Evolutionary conservation across 2,888 invertebrate genomes (phyloP), one percentile per base, ranked within the genome.

Genomic region (Periphyllus acericola): DNA sequence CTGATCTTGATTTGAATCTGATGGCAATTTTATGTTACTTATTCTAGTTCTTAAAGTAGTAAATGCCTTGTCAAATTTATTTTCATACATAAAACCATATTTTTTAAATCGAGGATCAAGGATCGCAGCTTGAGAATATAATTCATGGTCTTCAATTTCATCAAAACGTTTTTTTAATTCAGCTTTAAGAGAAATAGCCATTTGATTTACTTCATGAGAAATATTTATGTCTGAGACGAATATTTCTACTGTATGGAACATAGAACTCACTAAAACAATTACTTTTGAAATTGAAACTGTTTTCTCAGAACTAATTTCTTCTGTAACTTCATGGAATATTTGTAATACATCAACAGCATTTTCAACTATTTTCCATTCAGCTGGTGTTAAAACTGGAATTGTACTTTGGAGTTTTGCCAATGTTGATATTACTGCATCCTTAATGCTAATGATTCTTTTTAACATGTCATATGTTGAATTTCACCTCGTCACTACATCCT

Each of bases 401-500:
- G 72, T 4, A 85, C 76, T 3, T n/a, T n/a, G n/a, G 84, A 68
- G n/a, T 84, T 86, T 14, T 88, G 78, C 76, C 89, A 71, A 71
- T 89, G 55, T 90, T 68, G 40, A 82, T 83, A 80, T 2, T 71
- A 52, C 25, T 79, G 55, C 25, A 90, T 40, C 36, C 6, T 36
- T 36, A 5, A 6, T 36, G 4, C 6, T 6, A 5, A 36, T 5
- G 6, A 3, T 5, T 6, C 36, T 36, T 8, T 72, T 21, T 29
- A 89, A 86, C 90, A 90, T 89, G 14, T 89, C 84, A 75, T 89
- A 89, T 6, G 89, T 89, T 17, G 90, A 90, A 71, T 90, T 90
- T 89, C 90, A 90, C 25, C 90, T 81, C 8, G 90, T 90, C 19
- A 85, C 76, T 5, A 90, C 90, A 75, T 85, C 80, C 36, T 40